Percentiles rank a stretch among this genome's conserved stretches.
These are phyloP conservation scores for Drosophila triauraria DNA, from an alignment of 1,140 invertebrate genomes.

Conservation along the genomic window DNA sequence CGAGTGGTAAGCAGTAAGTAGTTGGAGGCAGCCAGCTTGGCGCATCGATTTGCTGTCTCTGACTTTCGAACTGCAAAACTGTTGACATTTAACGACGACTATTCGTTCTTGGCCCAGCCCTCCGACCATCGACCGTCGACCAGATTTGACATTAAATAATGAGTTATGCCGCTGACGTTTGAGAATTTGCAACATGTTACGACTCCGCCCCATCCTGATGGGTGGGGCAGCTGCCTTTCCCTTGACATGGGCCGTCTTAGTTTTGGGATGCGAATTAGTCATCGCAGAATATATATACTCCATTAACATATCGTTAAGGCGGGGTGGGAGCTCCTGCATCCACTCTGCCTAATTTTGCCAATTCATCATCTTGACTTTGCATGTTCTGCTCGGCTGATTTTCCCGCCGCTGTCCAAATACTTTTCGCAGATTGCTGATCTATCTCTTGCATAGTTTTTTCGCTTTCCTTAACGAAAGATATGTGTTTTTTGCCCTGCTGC, in stretches of 20 bases:
- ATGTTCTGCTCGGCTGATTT: conserved; percentile 53
- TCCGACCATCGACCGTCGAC: conserved; percentile 61
- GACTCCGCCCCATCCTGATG: conserved; percentile 3
- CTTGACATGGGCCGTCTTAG: conserved; percentile 15
- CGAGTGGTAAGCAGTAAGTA: conserved; percentile 10
- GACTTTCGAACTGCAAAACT: conserved; percentile 74
- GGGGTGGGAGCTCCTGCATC: conserved; percentile 14
- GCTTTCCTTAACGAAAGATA: conserved; percentile 13
- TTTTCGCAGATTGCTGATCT: conserved; percentile 43
- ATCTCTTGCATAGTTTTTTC: conserved; percentile 25
- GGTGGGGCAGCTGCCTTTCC: conserved; percentile 26
- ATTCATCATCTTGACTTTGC: conserved; percentile 73
- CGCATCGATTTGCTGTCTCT: conserved; percentile 75
- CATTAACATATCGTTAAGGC: conserved; percentile 58
- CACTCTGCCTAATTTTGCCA: conserved; percentile 30
- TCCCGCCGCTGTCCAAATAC: conserved; percentile 25
- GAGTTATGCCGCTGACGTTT: conserved; percentile 77
- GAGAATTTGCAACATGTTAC: conserved; percentile 77
- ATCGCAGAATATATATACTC: conserved; percentile 37
- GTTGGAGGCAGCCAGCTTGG: conserved; percentile 13
- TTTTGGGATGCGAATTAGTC: conserved; percentile 57
- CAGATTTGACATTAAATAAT: conserved; percentile 83
- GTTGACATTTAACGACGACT: conserved; percentile 72
- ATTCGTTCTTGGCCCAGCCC: conserved; percentile 12
- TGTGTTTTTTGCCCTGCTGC: conserved; percentile 24